phyloP scores from a whole-genome alignment of 2,888 invertebrate species.

The Muschampia plurimacula region DNA sequence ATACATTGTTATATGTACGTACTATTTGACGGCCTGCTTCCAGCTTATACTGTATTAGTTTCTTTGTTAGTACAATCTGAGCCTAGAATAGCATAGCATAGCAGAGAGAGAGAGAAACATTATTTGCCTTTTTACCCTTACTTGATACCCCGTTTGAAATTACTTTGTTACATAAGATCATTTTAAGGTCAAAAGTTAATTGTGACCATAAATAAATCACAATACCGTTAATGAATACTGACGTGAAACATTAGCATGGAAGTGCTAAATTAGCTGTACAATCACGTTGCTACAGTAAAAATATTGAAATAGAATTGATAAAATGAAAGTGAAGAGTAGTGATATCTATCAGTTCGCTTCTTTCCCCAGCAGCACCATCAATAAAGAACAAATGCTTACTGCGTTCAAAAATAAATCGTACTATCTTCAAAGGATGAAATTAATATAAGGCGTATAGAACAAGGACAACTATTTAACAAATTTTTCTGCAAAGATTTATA shows the following conservation, averaged over 20 bases:
- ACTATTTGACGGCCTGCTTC: too few species aligned
- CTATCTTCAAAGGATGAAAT: neutral
- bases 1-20: too few species aligned
- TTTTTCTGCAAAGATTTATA: neutral
- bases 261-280: neutral
- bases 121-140: neutral
- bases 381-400: neutral
- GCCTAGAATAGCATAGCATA: neutral
- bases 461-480: neutral
- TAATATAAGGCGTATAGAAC: neutral
- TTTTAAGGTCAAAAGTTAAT: neutral
- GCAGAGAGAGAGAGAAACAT: neutral
- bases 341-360: too few species aligned
- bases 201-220: neutral
- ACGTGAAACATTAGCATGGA: neutral
- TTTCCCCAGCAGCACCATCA: too few species aligned
- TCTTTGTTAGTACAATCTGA: neutral
- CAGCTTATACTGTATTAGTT: too few species aligned
- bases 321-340: too few species aligned
- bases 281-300: too few species aligned
- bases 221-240: neutral
- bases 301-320: too few species aligned
- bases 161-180: too few species aligned
- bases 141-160: neutral
- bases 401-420: neutral